Evolutionary conservation across 2,797 vertebrate species (phyloP), one percentile per base, ranked within the genome.

Genomic region (Acrocephalus scirpaceus): DNA sequence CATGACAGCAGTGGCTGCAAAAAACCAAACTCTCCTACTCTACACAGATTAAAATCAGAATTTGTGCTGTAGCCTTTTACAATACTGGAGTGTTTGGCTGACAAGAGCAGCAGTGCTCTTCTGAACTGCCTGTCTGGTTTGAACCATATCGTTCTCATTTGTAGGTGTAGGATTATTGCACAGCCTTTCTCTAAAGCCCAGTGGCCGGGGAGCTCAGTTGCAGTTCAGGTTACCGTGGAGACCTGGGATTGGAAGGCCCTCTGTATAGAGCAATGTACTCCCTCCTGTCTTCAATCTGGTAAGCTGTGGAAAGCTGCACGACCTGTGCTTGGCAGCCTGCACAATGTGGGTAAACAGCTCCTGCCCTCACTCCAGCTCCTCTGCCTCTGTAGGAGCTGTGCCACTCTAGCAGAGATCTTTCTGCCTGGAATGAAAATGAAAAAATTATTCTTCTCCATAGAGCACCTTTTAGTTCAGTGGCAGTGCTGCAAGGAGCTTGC

Each of bases 261-360:
- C 44, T 58, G 3, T 34, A 6, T 1, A 47, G 30, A 50, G 32
- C 27, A 50, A 2, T 14, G 2, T 7, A 7, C 17, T 56, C 5
- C 7, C 54, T 65, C 44, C 34, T 73, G 21, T 27, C 50, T 61
- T 62, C 10, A 19, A 8, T 30, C 11, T 54, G 14, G 5, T 30
- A n/a, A 65, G 26, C 34, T 51, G 2, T 34, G 36, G 30, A 48
- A 79, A 75, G 44, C 60, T 73, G 65, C 26, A 8, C 47, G 45
- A 27, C 23, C 56, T 48, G 53, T 30, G 3, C 17, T 27, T 67
- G 54, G 36, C 57, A 48, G 45, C 47, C 56, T 56, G 44, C 13
- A 8, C 36, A 23, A 1, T 9, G 42, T 10, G 29, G 14, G 32
- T 66, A 5, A 85, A 36, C 8, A 66, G 44, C 48, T 89, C 27